Evolutionary conservation across 2,113 vertebrate genomes (phyloP), one percentile per base, ranked within the genome.

Genomic region (Zapus hudsonius): DNA sequence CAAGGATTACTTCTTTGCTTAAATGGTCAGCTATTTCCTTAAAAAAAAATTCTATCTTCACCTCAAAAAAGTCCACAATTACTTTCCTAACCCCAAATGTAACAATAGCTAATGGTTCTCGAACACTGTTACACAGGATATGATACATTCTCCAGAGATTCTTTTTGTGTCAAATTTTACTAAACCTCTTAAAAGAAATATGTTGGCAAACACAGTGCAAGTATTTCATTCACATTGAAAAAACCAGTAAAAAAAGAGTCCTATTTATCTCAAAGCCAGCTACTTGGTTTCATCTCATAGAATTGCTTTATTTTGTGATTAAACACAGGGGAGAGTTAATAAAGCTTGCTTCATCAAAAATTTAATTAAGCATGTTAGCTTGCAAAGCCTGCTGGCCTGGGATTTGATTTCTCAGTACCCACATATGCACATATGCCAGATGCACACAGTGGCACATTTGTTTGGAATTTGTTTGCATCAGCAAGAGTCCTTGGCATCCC

Each of bases 161-260:
- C n/a, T n/a, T n/a, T n/a, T n/a, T n/a, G n/a, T n/a, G 76, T 27
- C 23, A 61, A 59, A 61, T 38, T 94, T 72, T 96, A 89, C 38
- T 29, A 95, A 74, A 64, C 11, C 95, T 96, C 79, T 59, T 90
- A 80, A 61, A 64, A 92, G 70, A 83, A 95, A 94, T 92, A 92
- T 91, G n/a, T 38, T 94, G 22, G 42, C 52, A 92, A 89, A 75
- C 25, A 70, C 25, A 47, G 29, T n/a, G 11, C 5, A 80, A 90
- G 84, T 33, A 87, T 84, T 76, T 90, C 47, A 82, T 52, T 93
- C 40, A 76, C 55, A 92, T 44, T 78, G 63, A 89, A 93, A 96
- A 91, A 52, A 64, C 23, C 36, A 75, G 7, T 73, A 90, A 85
- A 86, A 44, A 29, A 27, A 84, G 67, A 36, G 11, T 69, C 27